phyloP scores from a whole-genome alignment of 2,888 invertebrate species.

The Caenorhabditis parvicauda region DNA sequence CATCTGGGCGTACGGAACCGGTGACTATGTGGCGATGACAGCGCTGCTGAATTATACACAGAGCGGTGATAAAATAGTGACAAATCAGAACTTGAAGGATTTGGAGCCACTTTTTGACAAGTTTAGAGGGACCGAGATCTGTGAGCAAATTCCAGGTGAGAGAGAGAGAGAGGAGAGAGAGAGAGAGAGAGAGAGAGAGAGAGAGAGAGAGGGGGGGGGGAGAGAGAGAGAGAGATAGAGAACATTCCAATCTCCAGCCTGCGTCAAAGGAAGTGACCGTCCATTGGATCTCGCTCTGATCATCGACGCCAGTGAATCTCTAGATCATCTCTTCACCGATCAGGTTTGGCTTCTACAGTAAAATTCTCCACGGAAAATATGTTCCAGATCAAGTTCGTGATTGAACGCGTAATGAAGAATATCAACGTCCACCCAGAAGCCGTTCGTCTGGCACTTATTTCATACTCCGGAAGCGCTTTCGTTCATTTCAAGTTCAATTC shows the following conservation, averaged over 20 bases:
- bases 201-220: not conserved
- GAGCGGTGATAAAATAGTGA: constrained; percentile 51
- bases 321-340: constrained; percentile 53
- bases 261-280: constrained; percentile 58
- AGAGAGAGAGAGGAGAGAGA: not conserved
- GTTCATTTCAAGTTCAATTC: constrained; percentile 58
- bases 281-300: constrained; percentile 57
- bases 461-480: constrained; percentile 52
- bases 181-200: constrained; percentile 1
- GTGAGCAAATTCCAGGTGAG: constrained; percentile 55
- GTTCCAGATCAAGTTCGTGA: constrained; percentile 44
- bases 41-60: constrained; percentile 56
- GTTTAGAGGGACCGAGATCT: constrained; percentile 58
- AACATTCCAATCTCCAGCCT: constrained; percentile 31
- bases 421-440: constrained; percentile 60
- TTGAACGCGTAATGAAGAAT: constrained; percentile 52
- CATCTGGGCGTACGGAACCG: constrained; percentile 61
- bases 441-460: constrained; percentile 53
- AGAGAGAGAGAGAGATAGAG: no score
- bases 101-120: constrained; percentile 52
- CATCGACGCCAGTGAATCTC: constrained; percentile 58
- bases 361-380: no score
- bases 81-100: constrained; percentile 53
- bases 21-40: constrained; percentile 60
- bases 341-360: constrained; percentile 18